Evolutionary conservation across 1,140 invertebrate genomes (phyloP).

Genomic region (Drosophila sulfurigaster): DNA sequence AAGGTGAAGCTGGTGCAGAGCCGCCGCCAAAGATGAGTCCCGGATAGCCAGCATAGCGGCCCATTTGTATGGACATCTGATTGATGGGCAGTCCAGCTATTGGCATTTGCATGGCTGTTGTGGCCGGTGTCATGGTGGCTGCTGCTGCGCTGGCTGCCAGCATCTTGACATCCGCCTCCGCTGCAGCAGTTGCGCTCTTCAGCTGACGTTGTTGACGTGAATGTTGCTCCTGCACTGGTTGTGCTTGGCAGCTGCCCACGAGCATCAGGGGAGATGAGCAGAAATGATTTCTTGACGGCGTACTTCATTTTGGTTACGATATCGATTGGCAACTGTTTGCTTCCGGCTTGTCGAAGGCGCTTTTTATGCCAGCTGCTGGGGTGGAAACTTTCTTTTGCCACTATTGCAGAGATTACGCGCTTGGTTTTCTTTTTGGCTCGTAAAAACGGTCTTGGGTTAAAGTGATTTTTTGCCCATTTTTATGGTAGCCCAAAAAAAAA

Average conservation of each 20-base stretch:
- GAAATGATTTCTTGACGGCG: conserved; percentile 32
- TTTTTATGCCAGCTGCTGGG: conserved; percentile 59
- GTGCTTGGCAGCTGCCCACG: conserved; percentile 27
- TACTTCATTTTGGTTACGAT: conserved; percentile 60
- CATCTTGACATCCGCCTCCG: conserved; percentile 71
- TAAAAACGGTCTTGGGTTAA: conserved; percentile 31
- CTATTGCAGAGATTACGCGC: conserved; percentile 27
- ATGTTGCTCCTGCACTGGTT: conserved; percentile 47
- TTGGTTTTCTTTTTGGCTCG: conserved; percentile 58
- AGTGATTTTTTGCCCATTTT: conserved; percentile 69
- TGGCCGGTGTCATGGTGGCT: conserved; percentile 55
- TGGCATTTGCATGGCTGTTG: conserved; percentile 18
- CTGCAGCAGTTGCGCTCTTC: conserved; percentile 31
- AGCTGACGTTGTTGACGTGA: conserved; percentile 60
- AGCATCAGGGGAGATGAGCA: conserved; percentile 58
- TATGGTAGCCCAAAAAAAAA: conserved; percentile 46
- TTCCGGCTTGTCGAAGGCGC: conserved; percentile 53
- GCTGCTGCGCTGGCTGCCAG: conserved; percentile 20
- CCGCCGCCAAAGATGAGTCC: conserved; percentile 51
- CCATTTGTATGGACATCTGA: conserved; percentile 54
- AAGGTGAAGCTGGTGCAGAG: not conserved
- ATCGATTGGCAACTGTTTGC: conserved; percentile 66
- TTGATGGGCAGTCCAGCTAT: conserved; percentile 48
- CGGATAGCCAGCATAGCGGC: conserved; percentile 60
- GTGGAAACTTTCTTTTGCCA: conserved; percentile 72